phyloP scores from a whole-genome alignment of 2,888 invertebrate species.

The Rhyacophila evoluta region DNA sequence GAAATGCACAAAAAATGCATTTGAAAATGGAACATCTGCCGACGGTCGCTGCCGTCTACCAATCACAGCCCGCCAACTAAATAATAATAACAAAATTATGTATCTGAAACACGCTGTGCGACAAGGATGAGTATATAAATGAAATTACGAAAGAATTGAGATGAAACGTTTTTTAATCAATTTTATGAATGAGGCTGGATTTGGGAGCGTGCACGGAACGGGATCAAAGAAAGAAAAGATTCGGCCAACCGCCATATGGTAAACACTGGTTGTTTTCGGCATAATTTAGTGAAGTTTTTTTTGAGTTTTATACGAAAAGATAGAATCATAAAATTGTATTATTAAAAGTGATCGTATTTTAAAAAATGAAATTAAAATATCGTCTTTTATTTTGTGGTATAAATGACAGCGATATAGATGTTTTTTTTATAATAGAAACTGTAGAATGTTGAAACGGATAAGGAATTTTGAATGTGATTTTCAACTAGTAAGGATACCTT shows the following conservation, averaged over 20 bases:
- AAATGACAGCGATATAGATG: too few species aligned
- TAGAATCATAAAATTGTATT: too few species aligned
- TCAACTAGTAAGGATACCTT: too few species aligned
- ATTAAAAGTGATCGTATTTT: too few species aligned
- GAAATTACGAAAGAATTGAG: background rate
- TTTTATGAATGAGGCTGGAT: background rate
- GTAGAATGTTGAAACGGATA: too few species aligned
- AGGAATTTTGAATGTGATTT: too few species aligned
- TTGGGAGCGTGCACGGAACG: background rate
- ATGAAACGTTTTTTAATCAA: background rate
- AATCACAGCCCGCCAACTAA: background rate
- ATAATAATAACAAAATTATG: background rate
- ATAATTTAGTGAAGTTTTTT: too few species aligned
- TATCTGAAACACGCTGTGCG: background rate
- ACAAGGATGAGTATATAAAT: background rate
- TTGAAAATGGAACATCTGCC: constrained; percentile 39
- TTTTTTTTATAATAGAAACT: too few species aligned
- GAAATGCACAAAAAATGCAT: constrained; percentile 45
- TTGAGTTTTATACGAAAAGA: too few species aligned
- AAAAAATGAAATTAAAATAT: too few species aligned
- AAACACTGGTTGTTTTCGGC: background rate
- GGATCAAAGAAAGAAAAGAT: too few species aligned
- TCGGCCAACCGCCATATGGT: background rate
- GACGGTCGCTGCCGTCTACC: background rate
- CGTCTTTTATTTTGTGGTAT: too few species aligned